phyloP scores from a whole-genome alignment of 1,140 invertebrate genomes.

The Eufriesea mexicana region DNA sequence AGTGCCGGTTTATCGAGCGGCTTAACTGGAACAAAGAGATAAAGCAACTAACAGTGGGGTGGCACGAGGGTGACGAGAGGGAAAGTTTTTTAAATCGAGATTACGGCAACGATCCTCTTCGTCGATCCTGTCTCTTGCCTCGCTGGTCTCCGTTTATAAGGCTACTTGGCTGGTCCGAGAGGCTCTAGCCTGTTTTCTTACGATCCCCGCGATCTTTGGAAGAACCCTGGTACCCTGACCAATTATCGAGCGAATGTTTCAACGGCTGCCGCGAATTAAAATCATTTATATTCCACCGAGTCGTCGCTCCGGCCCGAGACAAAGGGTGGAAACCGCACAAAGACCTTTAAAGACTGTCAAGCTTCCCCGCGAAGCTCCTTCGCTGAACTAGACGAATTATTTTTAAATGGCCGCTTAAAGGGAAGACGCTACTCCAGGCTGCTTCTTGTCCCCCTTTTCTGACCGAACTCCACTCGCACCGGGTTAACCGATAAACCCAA shows the following conservation, averaged over 20 bases:
- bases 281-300: background rate
- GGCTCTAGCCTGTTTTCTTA: background rate
- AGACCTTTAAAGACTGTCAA: background rate
- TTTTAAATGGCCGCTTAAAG: background rate
- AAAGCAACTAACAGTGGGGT: slow-evolving; percentile 15
- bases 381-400: background rate
- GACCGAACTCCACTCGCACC: background rate
- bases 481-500: background rate
- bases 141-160: too few species aligned
- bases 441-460: background rate
- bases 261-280: background rate
- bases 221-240: background rate
- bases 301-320: background rate
- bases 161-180: background rate
- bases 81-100: slow-evolving; percentile 37
- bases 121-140: background rate
- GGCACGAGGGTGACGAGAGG: slow-evolving; percentile 4
- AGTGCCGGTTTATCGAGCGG: slow-evolving; percentile 44
- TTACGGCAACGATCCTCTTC: background rate
- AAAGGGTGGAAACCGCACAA: background rate
- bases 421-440: background rate
- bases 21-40: slow-evolving; percentile 48
- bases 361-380: background rate
- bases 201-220: background rate
- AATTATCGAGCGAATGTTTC: background rate